Evolutionary conservation across 53 echinoderm and acorn worm species (phyloP), one percentile per base, ranked within the genome.

Genomic region (Luidia sarsii): DNA sequence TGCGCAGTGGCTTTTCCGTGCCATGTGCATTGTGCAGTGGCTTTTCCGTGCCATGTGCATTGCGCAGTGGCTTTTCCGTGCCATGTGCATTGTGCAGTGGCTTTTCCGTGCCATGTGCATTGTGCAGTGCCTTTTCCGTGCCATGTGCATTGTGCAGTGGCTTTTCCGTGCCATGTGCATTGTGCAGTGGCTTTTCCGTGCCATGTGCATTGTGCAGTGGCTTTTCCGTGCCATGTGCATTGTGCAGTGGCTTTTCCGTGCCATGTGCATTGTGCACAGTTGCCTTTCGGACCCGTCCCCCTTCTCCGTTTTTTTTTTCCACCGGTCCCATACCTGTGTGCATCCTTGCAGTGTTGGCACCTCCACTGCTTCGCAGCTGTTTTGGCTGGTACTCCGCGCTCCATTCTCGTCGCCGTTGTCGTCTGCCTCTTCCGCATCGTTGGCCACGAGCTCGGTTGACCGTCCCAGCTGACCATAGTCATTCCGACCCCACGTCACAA

Each of bases 401-500:
- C 65, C 49, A n/a, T 64, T 63, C 41, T 62, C 71, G 19, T 85
- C 85, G 13, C 68, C 54, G 36, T 46, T 24, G 14, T 68, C 81
- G 3, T 34, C 54, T 21, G 37, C 75, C 24, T 57, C 62, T 11
- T 87, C 81, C n/a, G 66, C 7, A 1, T 37, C 80, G 6, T 15
- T 70, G 3, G 41, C 77, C 20, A 56, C 66, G 0, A 55, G 28
- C 33, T 49, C 49, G 22, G 41, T 48, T 15, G 70, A 50, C 50
- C 88, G 80, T 0, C 95, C 95, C 13, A 95, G 80, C 75, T 92
- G 95, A 13, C 95, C 89, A 29, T 95, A 95, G 71, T 92, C 95
- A 64, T 89, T 87, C 43, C 95, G 73, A 1, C 95, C 95, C 95
- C 95, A 95, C 10, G 92, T 83, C 41, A 88, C 92, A 8, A 92